Evolutionary conservation across 2,888 invertebrate species (phyloP).

Genomic region (Tridacna crocea): DNA sequence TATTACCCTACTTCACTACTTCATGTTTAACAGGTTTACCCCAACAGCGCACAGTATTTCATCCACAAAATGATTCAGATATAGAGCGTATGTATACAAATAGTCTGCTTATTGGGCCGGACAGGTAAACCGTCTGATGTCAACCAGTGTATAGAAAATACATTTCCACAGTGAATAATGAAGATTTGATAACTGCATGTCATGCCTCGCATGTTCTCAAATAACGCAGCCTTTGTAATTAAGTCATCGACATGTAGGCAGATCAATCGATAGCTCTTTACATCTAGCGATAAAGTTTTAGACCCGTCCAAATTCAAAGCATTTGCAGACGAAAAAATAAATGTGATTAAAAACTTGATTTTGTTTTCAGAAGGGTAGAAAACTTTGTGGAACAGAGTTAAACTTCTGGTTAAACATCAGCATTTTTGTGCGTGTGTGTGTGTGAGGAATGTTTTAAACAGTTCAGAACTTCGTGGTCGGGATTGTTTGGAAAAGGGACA

Average conservation of each 20-base stretch:
- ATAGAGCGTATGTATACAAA: slow-evolving; percentile 46
- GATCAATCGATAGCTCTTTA: no score
- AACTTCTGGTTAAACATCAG: no score
- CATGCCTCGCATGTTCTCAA: background rate
- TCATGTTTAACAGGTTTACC: slow-evolving; percentile 32
- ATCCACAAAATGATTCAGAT: slow-evolving; percentile 61
- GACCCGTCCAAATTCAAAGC: no score
- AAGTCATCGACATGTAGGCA: background rate
- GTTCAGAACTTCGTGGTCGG: no score
- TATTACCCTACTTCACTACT: slow-evolving; percentile 43
- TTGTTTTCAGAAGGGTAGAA: no score
- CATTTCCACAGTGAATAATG: background rate
- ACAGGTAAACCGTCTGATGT: slow-evolving; percentile 59
- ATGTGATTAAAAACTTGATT: no score
- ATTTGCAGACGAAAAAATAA: no score
- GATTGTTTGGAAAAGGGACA: no score
- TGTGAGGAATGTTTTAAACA: no score
- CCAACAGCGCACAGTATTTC: slow-evolving; percentile 33
- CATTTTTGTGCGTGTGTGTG: no score
- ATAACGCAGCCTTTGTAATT: background rate
- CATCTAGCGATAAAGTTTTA: no score
- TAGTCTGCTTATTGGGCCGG: slow-evolving; percentile 42
- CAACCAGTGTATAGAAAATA: slow-evolving; percentile 28
- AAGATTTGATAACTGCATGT: background rate
- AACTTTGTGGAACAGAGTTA: no score